Conservation (phyloP, 2,797 vertebrate species). For the Austrolebias charrua region DNA sequence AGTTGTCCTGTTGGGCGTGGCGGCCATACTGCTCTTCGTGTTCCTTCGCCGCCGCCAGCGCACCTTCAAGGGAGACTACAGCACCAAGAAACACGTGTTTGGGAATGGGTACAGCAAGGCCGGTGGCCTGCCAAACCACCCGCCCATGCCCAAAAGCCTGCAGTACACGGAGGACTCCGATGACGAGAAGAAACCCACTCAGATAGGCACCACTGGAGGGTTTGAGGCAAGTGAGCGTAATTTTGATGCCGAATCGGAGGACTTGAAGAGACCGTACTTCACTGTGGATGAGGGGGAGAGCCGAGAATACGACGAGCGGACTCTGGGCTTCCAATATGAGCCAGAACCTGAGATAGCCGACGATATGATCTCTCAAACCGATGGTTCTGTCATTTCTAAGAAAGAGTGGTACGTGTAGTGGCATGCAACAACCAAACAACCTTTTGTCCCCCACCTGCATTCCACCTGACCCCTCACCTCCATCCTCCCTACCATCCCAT, state of each 20-base stretch:
- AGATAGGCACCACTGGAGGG: slow-evolving; percentile 81
- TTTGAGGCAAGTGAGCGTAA: slow-evolving; percentile 89
- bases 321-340: slow-evolving; percentile 95
- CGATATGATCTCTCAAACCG: slow-evolving; percentile 98
- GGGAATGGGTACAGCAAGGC: slow-evolving; percentile 98
- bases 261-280: slow-evolving; percentile 97
- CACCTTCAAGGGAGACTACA: slow-evolving; percentile 99
- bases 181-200: slow-evolving; percentile 94
- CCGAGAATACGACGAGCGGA: slow-evolving; percentile 90
- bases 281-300: slow-evolving; percentile 94
- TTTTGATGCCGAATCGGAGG: slow-evolving; percentile 84
- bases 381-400: slow-evolving; percentile 99
- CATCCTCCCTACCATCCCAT: slow-evolving; percentile 53
- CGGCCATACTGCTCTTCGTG: slow-evolving; percentile 86
- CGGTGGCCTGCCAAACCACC: slow-evolving; percentile 85
- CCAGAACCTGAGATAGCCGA: slow-evolving; percentile 92
- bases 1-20: slow-evolving; percentile 84
- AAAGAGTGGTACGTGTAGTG: slow-evolving; percentile 99
- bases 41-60: slow-evolving; percentile 93
- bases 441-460: slow-evolving; percentile 52
- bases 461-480: slow-evolving; percentile 58
- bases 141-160: slow-evolving; percentile 91
- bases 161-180: slow-evolving; percentile 96
- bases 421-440: slow-evolving; percentile 62
- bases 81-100: slow-evolving; percentile 97